Percentiles rank a stretch among this genome's conserved stretches.
Conservation (phyloP, 2,888 invertebrate genomes). For the Leptinotarsa rubiginosa region DNA sequence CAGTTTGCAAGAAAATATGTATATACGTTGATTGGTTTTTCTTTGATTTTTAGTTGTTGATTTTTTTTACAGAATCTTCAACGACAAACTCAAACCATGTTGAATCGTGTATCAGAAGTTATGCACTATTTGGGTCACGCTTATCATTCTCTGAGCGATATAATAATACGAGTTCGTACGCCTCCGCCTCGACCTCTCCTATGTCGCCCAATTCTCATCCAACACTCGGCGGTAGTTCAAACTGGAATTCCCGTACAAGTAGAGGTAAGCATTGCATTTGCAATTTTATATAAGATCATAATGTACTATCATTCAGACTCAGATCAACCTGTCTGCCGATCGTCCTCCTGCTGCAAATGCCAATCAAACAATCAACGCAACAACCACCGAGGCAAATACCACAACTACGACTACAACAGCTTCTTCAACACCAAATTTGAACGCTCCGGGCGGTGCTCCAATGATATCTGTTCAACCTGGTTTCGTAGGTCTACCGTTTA, state of each 20-base stretch:
- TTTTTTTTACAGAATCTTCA: conserved; percentile 61
- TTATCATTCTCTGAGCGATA: conserved; percentile 89
- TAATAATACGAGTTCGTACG: conserved; percentile 78
- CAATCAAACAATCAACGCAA: conserved; percentile 41
- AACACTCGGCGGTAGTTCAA: conserved; percentile 75
- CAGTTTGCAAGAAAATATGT: not conserved
- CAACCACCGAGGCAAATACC: conserved; percentile 39
- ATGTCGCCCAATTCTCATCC: conserved; percentile 79
- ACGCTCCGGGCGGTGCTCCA: conserved; percentile 31
- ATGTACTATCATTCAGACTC: conserved; percentile 52
- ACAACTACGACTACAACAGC: conserved; percentile 26
- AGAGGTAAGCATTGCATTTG: conserved; percentile 61
- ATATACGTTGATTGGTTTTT: not conserved
- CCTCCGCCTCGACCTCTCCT: conserved; percentile 77
- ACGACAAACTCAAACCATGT: conserved; percentile 73
- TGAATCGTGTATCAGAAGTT: conserved; percentile 81
- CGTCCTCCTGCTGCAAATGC: conserved; percentile 50
- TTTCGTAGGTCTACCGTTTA: conserved; percentile 54
- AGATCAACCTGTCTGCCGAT: conserved; percentile 58
- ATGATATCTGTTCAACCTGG: conserved; percentile 44
- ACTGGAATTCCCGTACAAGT: conserved; percentile 76
- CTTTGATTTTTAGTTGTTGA: conserved; percentile 10
- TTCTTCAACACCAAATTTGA: conserved; percentile 4
- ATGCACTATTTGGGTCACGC: conserved; percentile 90
- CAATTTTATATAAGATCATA: conserved; percentile 13